phyloP scores from a whole-genome alignment of 2,888 invertebrate species.

The Cephonodes hylas region DNA sequence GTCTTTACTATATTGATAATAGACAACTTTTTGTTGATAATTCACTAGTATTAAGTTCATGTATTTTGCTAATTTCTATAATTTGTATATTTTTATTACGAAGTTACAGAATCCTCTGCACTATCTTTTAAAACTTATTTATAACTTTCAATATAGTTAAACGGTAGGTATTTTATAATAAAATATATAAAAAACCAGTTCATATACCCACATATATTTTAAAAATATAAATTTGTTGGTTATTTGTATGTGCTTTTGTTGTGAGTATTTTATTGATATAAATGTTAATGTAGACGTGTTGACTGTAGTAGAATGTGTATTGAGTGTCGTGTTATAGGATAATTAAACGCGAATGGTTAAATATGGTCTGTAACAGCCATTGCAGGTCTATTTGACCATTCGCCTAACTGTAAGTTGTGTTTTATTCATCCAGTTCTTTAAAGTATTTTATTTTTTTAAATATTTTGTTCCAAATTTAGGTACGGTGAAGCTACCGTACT shows the following conservation, averaged over 20 bases:
- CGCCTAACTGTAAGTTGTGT: constrained; percentile 44
- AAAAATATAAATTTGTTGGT: constrained; percentile 19
- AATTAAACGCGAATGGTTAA: constrained; percentile 63
- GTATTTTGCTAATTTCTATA: too few relatives aligned
- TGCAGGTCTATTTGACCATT: constrained; percentile 63
- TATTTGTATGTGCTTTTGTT: constrained; percentile 26
- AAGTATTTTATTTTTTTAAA: too few relatives aligned
- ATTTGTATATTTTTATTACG: background rate
- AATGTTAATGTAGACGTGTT: constrained; percentile 29
- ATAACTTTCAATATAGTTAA: background rate
- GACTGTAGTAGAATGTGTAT: constrained; percentile 30
- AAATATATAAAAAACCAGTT: constrained; percentile 58
- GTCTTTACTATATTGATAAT: too few relatives aligned
- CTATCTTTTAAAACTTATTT: background rate
- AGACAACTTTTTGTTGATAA: too few relatives aligned
- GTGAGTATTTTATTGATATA: constrained; percentile 28
- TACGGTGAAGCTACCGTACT: too few relatives aligned
- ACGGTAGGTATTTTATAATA: constrained; percentile 59
- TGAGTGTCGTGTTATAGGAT: constrained; percentile 34
- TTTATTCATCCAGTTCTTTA: constrained; percentile 40
- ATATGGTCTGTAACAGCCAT: constrained; percentile 72
- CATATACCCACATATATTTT: constrained; percentile 66
- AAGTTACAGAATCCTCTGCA: background rate
- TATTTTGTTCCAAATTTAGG: too few relatives aligned
- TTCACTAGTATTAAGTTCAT: too few relatives aligned